Percentiles rank a stretch among this genome's conserved stretches.
These are phyloP conservation scores for Colletes collaris DNA, from an alignment of 2,888 invertebrate genomes.

Conservation along the genomic window DNA sequence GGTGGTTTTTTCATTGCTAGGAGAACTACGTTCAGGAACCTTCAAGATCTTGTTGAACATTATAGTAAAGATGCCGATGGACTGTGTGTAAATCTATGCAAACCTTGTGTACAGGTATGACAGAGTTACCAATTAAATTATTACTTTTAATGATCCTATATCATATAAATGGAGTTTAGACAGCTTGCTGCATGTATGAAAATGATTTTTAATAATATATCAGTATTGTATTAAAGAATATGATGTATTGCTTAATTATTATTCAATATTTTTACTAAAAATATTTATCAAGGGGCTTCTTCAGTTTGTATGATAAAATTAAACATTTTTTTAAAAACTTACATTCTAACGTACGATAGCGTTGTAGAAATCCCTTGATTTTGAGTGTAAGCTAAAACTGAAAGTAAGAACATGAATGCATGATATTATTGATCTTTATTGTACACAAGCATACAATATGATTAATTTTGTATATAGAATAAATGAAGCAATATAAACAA, in stretches of 20 bases:
- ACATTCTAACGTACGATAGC: conserved; percentile 1
- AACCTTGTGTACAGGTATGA: conserved; percentile 95
- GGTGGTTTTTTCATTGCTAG: conserved; percentile 99
- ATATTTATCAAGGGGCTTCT: conserved; percentile 58
- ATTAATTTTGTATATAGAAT: conserved; percentile 48
- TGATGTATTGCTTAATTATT: conserved; percentile 63
- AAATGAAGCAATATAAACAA: conserved; percentile 20
- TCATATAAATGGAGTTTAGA: conserved; percentile 80
- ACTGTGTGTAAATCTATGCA: conserved; percentile 97
- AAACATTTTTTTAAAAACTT: not conserved
- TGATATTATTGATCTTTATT: conserved; percentile 48
- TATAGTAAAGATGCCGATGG: conserved; percentile 99
- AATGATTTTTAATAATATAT: conserved; percentile 60
- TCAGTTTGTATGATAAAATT: conserved; percentile 2
- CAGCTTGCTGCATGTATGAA: conserved; percentile 77
- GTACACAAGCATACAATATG: conserved; percentile 33
- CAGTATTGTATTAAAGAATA: conserved; percentile 49
- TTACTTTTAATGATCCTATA: conserved; percentile 53
- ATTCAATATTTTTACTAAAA: conserved; percentile 38
- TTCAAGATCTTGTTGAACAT: conserved; percentile 98
- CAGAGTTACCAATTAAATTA: conserved; percentile 36
- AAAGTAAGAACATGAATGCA: conserved; percentile 55
- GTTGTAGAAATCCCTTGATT: conserved; percentile 59
- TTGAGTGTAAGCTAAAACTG: conserved; percentile 47
- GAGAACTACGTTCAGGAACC: conserved; percentile 97